Conservation (phyloP, 2,797 vertebrate genomes). For the Xiphorhynchus erythropygius region DNA sequence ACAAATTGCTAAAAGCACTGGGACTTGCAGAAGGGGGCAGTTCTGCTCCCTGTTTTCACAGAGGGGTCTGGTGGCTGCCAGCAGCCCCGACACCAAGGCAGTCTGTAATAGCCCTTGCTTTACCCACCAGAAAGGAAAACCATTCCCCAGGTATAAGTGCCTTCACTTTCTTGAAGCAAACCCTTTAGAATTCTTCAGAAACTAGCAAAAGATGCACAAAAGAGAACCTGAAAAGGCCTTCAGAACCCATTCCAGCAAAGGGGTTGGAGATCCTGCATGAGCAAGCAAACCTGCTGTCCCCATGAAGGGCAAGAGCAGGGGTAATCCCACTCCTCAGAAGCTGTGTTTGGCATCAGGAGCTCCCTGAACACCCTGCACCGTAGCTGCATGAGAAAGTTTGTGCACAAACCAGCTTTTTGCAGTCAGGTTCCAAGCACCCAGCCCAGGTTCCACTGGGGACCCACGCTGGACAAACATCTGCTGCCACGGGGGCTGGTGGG, state of each 20-base stretch:
- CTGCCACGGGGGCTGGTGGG: fast-evolving
- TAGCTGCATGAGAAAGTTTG: neutral
- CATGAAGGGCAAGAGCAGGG: neutral
- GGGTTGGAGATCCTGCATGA: neutral
- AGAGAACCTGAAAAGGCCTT: neutral
- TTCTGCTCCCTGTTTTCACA: neutral
- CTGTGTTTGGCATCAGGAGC: neutral
- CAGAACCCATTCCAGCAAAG: neutral
- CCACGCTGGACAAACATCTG: fast-evolving
- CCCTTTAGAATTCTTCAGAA: neutral
- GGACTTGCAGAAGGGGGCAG: neutral
- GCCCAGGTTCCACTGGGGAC: fast-evolving
- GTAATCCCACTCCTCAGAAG: neutral
- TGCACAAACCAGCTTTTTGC: neutral
- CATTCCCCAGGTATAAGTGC: neutral
- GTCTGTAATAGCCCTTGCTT: neutral
- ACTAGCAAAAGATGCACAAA: neutral
- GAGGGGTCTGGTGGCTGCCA: neutral
- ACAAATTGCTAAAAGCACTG: neutral
- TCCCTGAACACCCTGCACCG: fast-evolving
- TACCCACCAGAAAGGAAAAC: neutral
- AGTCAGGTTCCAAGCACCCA: neutral
- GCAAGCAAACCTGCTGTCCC: neutral
- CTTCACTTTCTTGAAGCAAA: neutral
- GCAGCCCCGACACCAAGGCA: neutral